phyloP scores from a whole-genome alignment of 2,888 invertebrate genomes.

The Rhagonycha lutea region DNA sequence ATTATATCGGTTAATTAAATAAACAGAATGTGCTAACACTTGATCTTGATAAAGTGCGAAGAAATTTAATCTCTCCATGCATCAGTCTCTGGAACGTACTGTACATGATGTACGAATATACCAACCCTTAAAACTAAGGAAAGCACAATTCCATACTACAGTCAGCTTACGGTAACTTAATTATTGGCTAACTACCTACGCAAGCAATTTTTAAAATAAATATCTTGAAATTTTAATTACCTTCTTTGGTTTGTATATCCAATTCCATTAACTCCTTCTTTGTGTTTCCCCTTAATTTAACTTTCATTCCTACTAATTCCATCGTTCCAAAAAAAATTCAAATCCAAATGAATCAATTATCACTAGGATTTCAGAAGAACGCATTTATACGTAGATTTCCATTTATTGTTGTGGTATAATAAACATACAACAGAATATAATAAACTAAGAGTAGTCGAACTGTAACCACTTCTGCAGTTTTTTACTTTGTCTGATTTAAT shows the following conservation, averaged over 20 bases:
- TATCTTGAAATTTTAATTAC: background rate
- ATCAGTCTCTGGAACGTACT: conserved; percentile 18
- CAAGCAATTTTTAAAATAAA: background rate
- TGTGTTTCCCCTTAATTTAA: too few species aligned
- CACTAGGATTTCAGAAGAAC: too few species aligned
- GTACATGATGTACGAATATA: conserved; percentile 31
- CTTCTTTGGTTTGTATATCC: too few species aligned
- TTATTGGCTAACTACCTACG: background rate
- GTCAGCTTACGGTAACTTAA: conserved; percentile 14
- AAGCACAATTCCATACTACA: conserved; percentile 24
- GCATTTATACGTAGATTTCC: too few species aligned
- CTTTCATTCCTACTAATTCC: too few species aligned
- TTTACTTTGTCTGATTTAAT: conserved; percentile 51
- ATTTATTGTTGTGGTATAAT: background rate
- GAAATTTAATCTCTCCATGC: background rate
- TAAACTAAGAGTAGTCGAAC: conserved; percentile 25
- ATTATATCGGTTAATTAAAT: background rate
- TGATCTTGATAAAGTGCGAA: background rate
- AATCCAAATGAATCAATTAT: too few species aligned
- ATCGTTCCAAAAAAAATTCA: too few species aligned
- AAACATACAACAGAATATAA: background rate
- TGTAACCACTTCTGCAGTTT: conserved; percentile 35
- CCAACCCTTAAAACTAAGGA: conserved; percentile 32
- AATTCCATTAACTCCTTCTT: too few species aligned
- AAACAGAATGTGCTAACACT: background rate